phyloP scores from a whole-genome alignment of 2,888 invertebrate species.

The Theretra japonica region DNA sequence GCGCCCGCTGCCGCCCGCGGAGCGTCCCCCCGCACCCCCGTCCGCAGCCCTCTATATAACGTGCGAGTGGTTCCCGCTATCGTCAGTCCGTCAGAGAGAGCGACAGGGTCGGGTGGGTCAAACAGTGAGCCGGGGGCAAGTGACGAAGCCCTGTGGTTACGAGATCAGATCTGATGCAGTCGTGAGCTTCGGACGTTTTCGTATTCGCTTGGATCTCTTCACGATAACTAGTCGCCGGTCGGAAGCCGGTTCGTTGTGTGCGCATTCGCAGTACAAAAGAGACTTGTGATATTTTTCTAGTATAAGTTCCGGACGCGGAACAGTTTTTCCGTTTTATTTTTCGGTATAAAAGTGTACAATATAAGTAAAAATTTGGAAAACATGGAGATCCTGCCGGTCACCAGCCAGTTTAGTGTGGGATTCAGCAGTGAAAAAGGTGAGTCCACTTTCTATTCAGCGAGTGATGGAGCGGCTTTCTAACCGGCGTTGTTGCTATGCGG shows the following conservation, averaged over 20 bases:
- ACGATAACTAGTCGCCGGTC: constrained; percentile 76
- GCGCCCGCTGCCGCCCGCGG: constrained; percentile 73
- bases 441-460: constrained; percentile 78
- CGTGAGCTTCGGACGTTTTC: constrained; percentile 73
- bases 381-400: constrained; percentile 92
- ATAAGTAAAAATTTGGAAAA: constrained; percentile 85
- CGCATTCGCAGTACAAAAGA: constrained; percentile 83
- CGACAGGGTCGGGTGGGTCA: constrained; percentile 82
- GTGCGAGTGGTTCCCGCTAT: constrained; percentile 63
- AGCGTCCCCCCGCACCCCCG: constrained; percentile 69
- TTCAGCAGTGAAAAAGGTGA: constrained; percentile 91
- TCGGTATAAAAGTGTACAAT: constrained; percentile 82
- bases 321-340: constrained; percentile 62
- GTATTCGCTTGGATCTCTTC: constrained; percentile 79
- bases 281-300: constrained; percentile 85
- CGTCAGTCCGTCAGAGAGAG: constrained; percentile 82
- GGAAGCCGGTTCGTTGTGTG: constrained; percentile 72
- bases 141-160: constrained; percentile 82
- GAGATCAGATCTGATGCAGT: constrained; percentile 84
- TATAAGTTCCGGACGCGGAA: constrained; percentile 79
- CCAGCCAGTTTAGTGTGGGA: constrained; percentile 90
- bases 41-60: constrained; percentile 79
- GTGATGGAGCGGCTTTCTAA: constrained; percentile 78
- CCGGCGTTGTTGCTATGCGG: constrained; percentile 78
- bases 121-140: constrained; percentile 76